Conservation (phyloP, 2,888 invertebrate species). For the Erynnis tages region DNA sequence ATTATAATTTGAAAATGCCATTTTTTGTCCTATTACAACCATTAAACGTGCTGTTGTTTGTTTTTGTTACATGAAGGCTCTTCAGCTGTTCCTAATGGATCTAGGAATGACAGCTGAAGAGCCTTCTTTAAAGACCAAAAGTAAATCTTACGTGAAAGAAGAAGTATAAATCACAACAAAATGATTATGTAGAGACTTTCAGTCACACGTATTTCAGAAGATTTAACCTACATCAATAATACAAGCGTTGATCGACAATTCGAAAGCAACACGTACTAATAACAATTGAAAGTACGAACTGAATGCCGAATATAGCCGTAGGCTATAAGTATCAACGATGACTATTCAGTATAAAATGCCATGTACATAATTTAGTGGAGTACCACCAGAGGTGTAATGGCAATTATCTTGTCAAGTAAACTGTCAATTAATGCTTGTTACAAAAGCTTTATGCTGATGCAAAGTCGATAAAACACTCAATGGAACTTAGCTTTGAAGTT, state of each 20-base stretch:
- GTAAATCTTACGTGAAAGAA: too few relatives aligned
- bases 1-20: too few relatives aligned
- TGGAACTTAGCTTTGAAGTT: not conserved
- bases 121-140: too few relatives aligned
- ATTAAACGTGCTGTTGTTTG: too few relatives aligned
- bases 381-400: conserved; percentile 7
- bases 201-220: too few relatives aligned
- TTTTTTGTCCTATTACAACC: too few relatives aligned
- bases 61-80: too few relatives aligned
- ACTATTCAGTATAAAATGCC: conserved; percentile 1
- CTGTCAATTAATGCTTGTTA: conserved; percentile 14
- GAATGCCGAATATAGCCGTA: conserved; percentile 7
- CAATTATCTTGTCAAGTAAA: conserved; percentile 20
- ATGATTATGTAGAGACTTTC: too few relatives aligned
- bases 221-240: too few relatives aligned
- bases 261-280: not conserved
- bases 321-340: conserved; percentile 17
- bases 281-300: not conserved
- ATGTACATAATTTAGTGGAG: not conserved
- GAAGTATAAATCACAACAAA: too few relatives aligned
- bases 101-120: too few relatives aligned
- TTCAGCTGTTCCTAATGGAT: too few relatives aligned
- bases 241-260: not conserved
- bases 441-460: conserved; percentile 7
- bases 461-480: conserved; percentile 5